These are phyloP conservation scores for Numida meleagris DNA, from an alignment of 2,113 vertebrate genomes.

Conservation along the genomic window DNA sequence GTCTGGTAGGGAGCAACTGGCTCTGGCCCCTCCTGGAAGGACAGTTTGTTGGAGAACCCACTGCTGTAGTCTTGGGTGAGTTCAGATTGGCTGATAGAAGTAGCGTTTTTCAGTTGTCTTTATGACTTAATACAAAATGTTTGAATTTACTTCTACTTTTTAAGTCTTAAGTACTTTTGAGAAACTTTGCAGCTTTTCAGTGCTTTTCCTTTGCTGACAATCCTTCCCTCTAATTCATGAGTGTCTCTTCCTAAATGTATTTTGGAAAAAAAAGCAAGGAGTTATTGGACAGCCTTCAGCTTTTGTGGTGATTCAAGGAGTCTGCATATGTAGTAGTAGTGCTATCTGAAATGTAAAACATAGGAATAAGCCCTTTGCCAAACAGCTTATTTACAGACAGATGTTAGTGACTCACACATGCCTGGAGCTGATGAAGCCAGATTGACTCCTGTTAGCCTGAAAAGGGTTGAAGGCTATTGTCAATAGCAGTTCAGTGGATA, in stretches of 20 bases:
- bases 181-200: neutral
- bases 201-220: neutral
- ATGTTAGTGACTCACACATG: accelerated
- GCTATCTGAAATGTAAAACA: neutral
- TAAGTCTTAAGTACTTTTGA: neutral
- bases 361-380: neutral
- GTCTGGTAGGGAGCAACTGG: accelerated
- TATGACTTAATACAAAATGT: neutral
- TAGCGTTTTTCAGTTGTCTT: accelerated
- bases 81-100: neutral
- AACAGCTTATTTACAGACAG: neutral
- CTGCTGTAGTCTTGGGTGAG: neutral
- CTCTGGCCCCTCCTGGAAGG: accelerated
- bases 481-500: neutral
- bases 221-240: accelerated
- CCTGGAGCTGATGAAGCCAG: neutral
- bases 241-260: neutral
- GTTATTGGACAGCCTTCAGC: too few species aligned
- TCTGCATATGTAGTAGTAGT: accelerated
- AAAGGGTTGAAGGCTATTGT: neutral
- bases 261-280: neutral
- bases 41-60: accelerated
- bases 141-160: neutral
- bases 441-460: neutral
- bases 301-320: neutral